These are phyloP conservation scores for Hyperoplus lanceolatus DNA, from an alignment of 2,797 vertebrate genomes.

Conservation along the genomic window DNA sequence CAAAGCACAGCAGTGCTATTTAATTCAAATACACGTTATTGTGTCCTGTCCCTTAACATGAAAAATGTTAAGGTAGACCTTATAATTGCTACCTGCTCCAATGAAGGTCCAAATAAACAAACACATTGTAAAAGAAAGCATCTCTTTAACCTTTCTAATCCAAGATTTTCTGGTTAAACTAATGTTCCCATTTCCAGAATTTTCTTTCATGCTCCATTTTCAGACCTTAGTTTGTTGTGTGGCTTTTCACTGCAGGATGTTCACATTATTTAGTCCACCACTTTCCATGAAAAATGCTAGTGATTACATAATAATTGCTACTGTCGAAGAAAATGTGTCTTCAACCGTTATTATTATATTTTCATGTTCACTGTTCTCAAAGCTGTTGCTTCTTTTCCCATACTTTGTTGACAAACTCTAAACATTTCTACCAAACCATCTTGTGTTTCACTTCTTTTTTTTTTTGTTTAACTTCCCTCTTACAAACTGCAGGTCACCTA, in stretches of 20 bases:
- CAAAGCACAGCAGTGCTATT: too few species aligned
- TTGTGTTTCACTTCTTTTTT: not conserved
- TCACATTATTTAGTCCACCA: constrained; percentile 4
- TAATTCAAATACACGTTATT: too few species aligned
- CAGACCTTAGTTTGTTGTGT: not conserved
- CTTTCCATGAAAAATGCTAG: constrained; percentile 8
- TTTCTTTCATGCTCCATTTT: not conserved
- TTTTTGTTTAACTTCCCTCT: not conserved
- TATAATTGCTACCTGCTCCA: too few species aligned
- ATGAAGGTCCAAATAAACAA: too few species aligned
- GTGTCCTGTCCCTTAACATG: too few species aligned
- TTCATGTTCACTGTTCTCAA: constrained; percentile 9
- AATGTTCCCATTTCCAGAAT: not conserved
- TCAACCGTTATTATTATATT: not conserved
- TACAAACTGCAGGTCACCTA: not conserved
- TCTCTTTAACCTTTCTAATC: too few species aligned
- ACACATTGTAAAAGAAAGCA: too few species aligned
- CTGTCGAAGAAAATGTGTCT: not conserved
- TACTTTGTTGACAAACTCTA: constrained; percentile 11
- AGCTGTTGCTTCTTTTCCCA: not conserved
- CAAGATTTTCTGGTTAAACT: not conserved
- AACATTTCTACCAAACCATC: not conserved
- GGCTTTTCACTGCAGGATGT: not conserved
- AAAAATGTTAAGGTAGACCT: too few species aligned
- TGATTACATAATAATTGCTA: not conserved